Base-by-base conservation (phyloP, 2,888 invertebrate genomes). In the Drosophila eohydei region DNA sequence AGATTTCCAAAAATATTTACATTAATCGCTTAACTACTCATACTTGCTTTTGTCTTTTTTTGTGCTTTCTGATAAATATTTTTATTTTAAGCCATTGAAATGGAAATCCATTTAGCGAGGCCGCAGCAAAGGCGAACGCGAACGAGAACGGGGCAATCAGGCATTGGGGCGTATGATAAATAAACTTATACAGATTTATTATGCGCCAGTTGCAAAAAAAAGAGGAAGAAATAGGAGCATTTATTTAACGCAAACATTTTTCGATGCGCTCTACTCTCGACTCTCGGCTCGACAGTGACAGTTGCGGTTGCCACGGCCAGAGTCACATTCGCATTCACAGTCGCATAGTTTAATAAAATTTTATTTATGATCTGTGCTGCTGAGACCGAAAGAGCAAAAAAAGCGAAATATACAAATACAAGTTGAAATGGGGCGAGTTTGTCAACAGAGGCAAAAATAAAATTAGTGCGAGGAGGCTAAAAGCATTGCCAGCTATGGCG, bases 401-500 rank as follows among this genome's bases (percentile, higher is more conserved):
- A 43, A 32, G n/a, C 11, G 57, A 73, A 51, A 55, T 36, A 64
- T 32, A 71, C 48, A 65, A 54, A 60, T 52, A 67, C 55, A 68
- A 67, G 48, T 55, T 36, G 46, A 66, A 64, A 67, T 55, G 63
- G 63, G 66, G 51, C 54, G 60, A 72, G 68, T 60, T 70, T 75
- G 74, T 74, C 74, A 78, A 56, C 44, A 56, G 71, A 38, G 59
- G 75, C 69, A 52, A 86, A 88, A 88, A 88, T 86, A 79, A 88
- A 84, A 84, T 84, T 84, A 88, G 84, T 81, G 74, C 74, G 65
- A 28, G 64, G 48, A 32, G 41, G 65, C 88, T 86, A 88, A 86
- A 86, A 88, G 84, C 84, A 71, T 80, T 74, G 58, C 55, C 69
- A 67, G 71, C 69, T 51, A 41, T 62, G 57, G 63, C 74, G 74